Conservation (phyloP, 2,797 vertebrate genomes). For the Esox masquinongy region DNA sequence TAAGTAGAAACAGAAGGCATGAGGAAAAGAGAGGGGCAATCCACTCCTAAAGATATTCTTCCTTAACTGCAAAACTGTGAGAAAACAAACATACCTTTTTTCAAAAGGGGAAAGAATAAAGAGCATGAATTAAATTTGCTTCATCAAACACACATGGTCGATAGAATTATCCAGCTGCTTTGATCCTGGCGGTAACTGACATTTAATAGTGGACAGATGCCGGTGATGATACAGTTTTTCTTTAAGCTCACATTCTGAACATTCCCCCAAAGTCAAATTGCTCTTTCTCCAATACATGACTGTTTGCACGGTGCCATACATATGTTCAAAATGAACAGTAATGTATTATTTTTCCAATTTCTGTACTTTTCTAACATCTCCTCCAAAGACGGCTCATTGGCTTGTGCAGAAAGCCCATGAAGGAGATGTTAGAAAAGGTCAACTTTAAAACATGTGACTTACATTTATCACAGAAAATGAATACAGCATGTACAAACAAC, state of each 20-base stretch:
- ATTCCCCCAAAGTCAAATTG: neutral
- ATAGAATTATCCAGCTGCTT: neutral
- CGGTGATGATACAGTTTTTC: neutral
- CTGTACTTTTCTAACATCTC: too few species aligned
- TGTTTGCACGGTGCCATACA: neutral
- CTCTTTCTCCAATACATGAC: neutral
- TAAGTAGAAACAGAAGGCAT: conserved; percentile 63
- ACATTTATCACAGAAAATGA: too few species aligned
- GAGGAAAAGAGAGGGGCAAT: conserved; percentile 52
- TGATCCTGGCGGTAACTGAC: neutral
- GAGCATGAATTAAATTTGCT: conserved; percentile 51
- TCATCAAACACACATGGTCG: conserved; percentile 21
- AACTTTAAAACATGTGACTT: too few species aligned
- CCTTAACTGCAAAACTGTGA: conserved; percentile 66
- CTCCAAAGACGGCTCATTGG: too few species aligned
- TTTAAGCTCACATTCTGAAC: neutral
- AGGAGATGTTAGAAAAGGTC: too few species aligned
- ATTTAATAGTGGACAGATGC: neutral
- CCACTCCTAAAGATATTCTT: conserved; percentile 69
- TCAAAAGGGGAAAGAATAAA: conserved; percentile 45
- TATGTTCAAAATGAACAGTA: too few species aligned
- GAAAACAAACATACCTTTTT: conserved; percentile 36
- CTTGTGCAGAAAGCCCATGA: too few species aligned
- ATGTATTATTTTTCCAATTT: too few species aligned
- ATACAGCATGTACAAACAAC: too few species aligned